phyloP scores from a whole-genome alignment of 2,888 invertebrate species.

The Mimumesa dahlbomi region DNA sequence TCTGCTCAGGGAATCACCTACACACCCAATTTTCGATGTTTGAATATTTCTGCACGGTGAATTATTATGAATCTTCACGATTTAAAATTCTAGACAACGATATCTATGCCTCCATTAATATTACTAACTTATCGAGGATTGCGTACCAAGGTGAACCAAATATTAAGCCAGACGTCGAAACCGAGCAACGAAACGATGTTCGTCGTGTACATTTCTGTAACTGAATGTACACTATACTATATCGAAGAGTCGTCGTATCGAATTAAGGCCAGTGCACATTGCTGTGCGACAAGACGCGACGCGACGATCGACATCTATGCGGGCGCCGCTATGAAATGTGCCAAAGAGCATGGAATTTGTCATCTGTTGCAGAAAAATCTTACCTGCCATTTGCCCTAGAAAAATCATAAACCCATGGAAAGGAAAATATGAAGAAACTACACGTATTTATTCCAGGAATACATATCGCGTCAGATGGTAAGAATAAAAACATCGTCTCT shows the following conservation, averaged over 20 bases:
- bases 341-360: conserved; percentile 21
- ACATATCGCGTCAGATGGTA: no score
- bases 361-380: background rate
- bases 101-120: no score
- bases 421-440: background rate
- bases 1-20: no score
- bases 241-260: conserved; percentile 15
- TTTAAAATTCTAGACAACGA: no score
- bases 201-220: conserved; percentile 15
- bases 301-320: conserved; percentile 14
- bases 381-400: background rate
- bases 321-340: conserved; percentile 19
- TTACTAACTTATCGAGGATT: no score
- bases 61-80: no score
- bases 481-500: no score
- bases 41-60: no score
- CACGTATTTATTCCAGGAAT: background rate
- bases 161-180: no score
- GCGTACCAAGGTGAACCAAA: no score
- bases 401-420: background rate
- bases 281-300: conserved; percentile 15
- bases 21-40: no score
- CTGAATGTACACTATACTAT: conserved; percentile 4
- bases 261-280: conserved; percentile 40
- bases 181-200: conserved; percentile 1